A percentile compares a stretch with the other conserved stretches of the same genome.
Conservation (phyloP, 2,113 vertebrate species). For the Thermophis baileyi region DNA sequence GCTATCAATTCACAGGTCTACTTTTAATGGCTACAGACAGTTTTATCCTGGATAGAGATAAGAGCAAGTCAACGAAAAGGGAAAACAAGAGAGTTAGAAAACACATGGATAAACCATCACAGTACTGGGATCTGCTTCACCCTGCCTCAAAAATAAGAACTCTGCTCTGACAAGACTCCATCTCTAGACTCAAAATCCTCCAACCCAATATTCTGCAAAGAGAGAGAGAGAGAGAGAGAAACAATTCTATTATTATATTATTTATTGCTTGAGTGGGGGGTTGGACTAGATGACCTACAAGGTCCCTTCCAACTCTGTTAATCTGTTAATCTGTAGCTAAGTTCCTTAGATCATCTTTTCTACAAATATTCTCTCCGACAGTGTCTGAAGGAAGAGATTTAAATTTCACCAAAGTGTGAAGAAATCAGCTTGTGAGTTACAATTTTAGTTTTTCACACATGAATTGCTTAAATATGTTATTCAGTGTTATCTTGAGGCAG, state of each 20-base stretch:
- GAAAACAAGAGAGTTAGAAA: neutral
- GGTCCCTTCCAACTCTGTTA: no score
- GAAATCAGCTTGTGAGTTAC: constrained; percentile 44
- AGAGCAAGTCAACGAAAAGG: neutral
- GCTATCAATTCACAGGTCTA: neutral
- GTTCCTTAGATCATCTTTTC: neutral
- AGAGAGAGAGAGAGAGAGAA: neutral
- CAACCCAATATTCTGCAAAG: neutral
- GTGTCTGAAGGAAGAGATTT: constrained; percentile 38
- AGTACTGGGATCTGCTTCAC: neutral
- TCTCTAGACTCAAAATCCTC: neutral
- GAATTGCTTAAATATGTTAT: constrained; percentile 60
- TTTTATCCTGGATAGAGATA: neutral
- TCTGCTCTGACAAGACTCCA: neutral
- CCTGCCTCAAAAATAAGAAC: neutral
- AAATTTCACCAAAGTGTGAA: constrained; percentile 26
- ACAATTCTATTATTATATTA: no score
- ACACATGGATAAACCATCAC: neutral
- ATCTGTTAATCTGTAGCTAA: no score
- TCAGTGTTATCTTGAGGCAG: constrained; percentile 60
- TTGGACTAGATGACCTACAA: no score
- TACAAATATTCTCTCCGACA: neutral
- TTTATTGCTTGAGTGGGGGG: no score
- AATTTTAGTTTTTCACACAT: constrained; percentile 49
- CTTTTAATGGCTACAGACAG: neutral